Evolutionary conservation across 2,797 vertebrate genomes (phyloP).

Genomic region (Vipera latastei): DNA sequence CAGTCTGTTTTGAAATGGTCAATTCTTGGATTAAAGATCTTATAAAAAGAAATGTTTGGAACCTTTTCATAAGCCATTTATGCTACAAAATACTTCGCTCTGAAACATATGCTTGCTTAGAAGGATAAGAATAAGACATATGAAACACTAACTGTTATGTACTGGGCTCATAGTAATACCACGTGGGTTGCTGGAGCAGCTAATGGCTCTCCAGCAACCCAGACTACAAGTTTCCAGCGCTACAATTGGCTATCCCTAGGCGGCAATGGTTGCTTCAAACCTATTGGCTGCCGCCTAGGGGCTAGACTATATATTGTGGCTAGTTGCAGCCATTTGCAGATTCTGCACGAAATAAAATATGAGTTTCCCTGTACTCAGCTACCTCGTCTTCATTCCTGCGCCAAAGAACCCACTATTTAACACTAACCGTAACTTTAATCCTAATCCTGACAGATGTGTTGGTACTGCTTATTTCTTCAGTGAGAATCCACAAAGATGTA

Average conservation of each 20-base stretch:
- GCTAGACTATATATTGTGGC: too few relatives aligned
- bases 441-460: not conserved
- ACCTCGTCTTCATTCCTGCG: too few relatives aligned
- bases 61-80: not conserved
- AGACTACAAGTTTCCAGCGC: too few relatives aligned
- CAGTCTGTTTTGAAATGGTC: not conserved
- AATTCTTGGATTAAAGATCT: not conserved
- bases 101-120: not conserved
- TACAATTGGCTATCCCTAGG: too few relatives aligned
- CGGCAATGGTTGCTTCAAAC: too few relatives aligned
- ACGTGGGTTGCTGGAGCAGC: too few relatives aligned
- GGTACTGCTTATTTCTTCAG: not conserved
- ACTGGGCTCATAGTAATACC: too few relatives aligned
- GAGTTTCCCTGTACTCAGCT: too few relatives aligned
- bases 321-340: too few relatives aligned
- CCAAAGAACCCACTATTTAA: not conserved
- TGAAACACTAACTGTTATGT: not conserved
- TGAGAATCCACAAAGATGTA: not conserved
- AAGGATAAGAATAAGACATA: not conserved
- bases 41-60: not conserved
- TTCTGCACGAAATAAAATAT: too few relatives aligned
- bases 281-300: too few relatives aligned
- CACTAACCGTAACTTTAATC: not conserved
- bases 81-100: not conserved
- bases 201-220: too few relatives aligned